phyloP scores from a whole-genome alignment of 2,888 invertebrate species.

The Rhingia campestris region DNA sequence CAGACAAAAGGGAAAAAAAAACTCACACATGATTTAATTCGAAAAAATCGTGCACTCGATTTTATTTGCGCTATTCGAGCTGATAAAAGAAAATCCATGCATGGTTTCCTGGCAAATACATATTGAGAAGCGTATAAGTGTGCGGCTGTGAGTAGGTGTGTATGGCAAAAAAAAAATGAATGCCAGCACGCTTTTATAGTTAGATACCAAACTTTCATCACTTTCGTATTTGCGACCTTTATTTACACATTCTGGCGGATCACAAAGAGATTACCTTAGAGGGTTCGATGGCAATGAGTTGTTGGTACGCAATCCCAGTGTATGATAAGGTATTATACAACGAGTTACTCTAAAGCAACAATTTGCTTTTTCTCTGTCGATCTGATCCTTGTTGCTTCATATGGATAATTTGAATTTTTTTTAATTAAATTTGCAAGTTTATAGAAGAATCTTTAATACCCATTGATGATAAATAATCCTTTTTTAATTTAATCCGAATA shows the following conservation, averaged over 20 bases:
- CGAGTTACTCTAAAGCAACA: constrained; percentile 51
- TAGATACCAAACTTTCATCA: constrained; percentile 63
- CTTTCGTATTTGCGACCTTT: constrained; percentile 60
- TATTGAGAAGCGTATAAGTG: constrained; percentile 5
- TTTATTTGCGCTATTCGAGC: constrained; percentile 63
- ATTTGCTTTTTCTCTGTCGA: constrained; percentile 35
- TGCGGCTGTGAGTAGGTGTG: not conserved
- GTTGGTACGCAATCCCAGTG: constrained; percentile 51
- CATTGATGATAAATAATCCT: too few relatives aligned
- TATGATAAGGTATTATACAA: constrained; percentile 40
- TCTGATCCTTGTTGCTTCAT: constrained; percentile 2
- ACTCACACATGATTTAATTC: constrained; percentile 67
- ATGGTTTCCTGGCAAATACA: constrained; percentile 47
- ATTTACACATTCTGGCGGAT: constrained; percentile 68
- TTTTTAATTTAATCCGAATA: not conserved
- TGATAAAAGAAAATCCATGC: constrained; percentile 60
- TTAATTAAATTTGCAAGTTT: constrained; percentile 2
- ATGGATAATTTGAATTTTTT: not conserved
- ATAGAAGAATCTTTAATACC: too few relatives aligned
- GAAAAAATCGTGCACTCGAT: constrained; percentile 64
- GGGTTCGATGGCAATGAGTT: constrained; percentile 36
- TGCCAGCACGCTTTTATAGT: constrained; percentile 56
- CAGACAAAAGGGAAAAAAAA: constrained; percentile 5
- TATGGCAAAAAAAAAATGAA: constrained; percentile 17
- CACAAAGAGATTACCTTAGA: constrained; percentile 65